Evolutionary conservation across 2,888 invertebrate genomes (phyloP), one percentile per base, ranked within the genome.

Genomic region (Papilio protenor): DNA sequence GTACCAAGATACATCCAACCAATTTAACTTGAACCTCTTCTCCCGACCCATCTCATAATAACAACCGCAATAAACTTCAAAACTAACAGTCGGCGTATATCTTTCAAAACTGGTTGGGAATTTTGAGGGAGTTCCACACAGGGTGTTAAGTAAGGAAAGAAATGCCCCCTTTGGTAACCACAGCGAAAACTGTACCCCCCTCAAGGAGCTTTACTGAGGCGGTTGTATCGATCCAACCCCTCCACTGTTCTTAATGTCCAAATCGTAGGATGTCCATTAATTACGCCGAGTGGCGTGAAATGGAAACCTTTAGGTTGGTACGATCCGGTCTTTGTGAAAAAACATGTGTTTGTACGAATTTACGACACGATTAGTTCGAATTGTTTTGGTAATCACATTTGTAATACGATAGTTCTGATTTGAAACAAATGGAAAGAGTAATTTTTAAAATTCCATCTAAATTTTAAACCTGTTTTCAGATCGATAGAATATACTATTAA

Each of bases 231-330:
- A 93, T 90, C 91, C 86, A 83, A 89, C 90, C 90, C 87, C 84
- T 82, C 84, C 87, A 49, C 76, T 84, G 89, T 91, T 94, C 94
- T 94, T 94, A 93, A 91, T 90, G 88, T 89, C 89, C 91, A 92
- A 91, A 93, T 93, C 87, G 91, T 89, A 89, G 89, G 87, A 87
- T 88, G 90, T 87, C 89, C 91, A 93, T 93, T 92, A 92, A 92
- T 93, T 92, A 93, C 91, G 90, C 86, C 86, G 87, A 87, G 84
- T 82, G 82, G 85, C 85, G 87, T 88, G 87, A 85, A 88, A 87
- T 86, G 85, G 85, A 85, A 86, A 85, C 86, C 86, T 87, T 86
- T 85, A 82, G 85, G 85, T 84, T 85, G 84, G 87, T 88, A 88
- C 84, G 55, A 45, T 55, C 27, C 66, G 55, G 73, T 45, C 69